Evolutionary conservation across 2,797 vertebrate genomes (phyloP).

Genomic region (Echeneis naucrates): DNA sequence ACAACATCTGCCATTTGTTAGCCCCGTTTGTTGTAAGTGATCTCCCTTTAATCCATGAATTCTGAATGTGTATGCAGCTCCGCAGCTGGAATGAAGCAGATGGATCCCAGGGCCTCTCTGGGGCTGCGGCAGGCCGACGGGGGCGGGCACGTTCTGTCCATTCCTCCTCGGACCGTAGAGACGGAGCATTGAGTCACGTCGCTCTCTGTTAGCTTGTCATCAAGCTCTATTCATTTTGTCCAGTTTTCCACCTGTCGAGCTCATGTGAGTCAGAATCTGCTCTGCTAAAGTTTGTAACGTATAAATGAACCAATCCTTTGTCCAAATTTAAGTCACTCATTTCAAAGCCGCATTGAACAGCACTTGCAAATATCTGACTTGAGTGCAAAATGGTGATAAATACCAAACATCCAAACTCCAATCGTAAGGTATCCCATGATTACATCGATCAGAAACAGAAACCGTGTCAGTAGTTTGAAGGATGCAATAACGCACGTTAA

Average conservation of each 20-base stretch:
- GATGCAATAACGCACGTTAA: neutral
- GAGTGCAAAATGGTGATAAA: neutral
- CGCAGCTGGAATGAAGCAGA: conserved; percentile 69
- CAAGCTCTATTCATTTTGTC: neutral
- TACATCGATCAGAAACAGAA: neutral
- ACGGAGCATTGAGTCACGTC: neutral
- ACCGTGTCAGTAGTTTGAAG: too few relatives aligned
- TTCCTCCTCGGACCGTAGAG: neutral
- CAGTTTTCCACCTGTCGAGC: conserved; percentile 2
- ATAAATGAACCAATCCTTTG: neutral
- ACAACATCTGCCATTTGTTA: conserved; percentile 84
- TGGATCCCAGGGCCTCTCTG: conserved; percentile 69
- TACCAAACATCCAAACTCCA: neutral
- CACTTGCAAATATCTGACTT: neutral
- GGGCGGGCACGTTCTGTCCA: conserved; percentile 25
- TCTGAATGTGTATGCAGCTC: conserved; percentile 67
- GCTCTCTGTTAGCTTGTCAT: conserved; percentile 12
- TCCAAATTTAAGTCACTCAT: neutral
- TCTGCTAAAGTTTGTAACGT: neutral
- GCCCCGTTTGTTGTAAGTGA: conserved; percentile 77
- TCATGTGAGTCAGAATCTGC: neutral
- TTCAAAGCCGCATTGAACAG: neutral
- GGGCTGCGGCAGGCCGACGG: conserved; percentile 28
- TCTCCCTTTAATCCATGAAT: conserved; percentile 77
- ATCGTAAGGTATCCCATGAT: neutral